These are phyloP conservation scores for Bungarus multicinctus DNA, from an alignment of 2,113 vertebrate species.

Conservation along the genomic window DNA sequence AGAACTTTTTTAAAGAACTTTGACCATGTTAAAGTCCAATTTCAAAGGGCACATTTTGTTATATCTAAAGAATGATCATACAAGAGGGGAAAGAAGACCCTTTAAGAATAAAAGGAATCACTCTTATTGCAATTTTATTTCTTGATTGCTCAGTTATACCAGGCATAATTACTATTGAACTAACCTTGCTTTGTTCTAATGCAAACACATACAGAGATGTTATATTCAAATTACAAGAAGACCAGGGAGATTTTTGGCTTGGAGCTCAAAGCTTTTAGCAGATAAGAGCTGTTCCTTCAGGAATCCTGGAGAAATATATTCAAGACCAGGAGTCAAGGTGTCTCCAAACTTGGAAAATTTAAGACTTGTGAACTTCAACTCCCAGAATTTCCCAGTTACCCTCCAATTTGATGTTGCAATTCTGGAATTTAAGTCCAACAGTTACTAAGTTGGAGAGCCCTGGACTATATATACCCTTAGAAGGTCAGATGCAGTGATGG, in stretches of 20 bases:
- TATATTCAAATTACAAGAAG: background rate
- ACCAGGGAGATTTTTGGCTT: background rate
- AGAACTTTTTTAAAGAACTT: no score
- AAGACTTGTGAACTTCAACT: no score
- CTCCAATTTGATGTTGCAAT: no score
- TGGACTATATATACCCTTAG: background rate
- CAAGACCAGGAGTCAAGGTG: background rate
- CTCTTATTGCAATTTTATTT: background rate
- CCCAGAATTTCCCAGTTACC: no score
- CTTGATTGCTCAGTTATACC: background rate
- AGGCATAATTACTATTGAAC: background rate
- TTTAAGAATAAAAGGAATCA: background rate
- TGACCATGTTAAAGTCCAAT: no score
- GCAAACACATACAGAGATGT: background rate
- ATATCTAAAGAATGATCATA: background rate
- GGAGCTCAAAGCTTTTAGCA: background rate
- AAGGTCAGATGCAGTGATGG: no score
- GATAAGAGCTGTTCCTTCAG: background rate
- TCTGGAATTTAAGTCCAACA: no score
- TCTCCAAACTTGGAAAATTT: no score
- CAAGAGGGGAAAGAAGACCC: background rate
- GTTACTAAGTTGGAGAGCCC: no score
- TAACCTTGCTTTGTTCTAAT: background rate
- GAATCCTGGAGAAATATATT: background rate
- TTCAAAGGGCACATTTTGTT: no score